These are phyloP conservation scores for Andrena cerasifolii DNA, from an alignment of 1,140 invertebrate species.

Conservation along the genomic window DNA sequence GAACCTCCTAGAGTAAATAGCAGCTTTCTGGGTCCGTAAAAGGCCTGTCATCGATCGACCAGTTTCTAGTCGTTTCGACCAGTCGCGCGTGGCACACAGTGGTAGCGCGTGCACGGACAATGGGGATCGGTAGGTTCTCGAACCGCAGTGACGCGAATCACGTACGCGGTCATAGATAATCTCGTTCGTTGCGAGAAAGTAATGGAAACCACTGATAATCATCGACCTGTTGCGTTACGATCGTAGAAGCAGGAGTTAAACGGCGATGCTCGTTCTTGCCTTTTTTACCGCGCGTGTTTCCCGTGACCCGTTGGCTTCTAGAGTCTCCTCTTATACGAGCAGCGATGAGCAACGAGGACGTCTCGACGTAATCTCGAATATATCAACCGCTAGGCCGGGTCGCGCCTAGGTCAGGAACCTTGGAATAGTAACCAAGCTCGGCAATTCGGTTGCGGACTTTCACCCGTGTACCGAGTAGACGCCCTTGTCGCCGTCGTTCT, in stretches of 20 bases:
- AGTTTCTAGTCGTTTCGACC: conserved; percentile 2
- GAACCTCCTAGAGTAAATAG: background rate
- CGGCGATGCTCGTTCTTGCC: background rate
- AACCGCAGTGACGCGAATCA: too few species aligned
- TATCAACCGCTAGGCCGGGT: conserved; percentile 20
- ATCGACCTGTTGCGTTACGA: background rate
- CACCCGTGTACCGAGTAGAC: conserved; percentile 53
- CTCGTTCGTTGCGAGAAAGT: background rate
- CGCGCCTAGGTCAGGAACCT: conserved; percentile 64
- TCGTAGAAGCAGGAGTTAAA: background rate
- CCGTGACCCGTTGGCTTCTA: too few species aligned
- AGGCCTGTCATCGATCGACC: background rate
- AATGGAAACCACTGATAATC: background rate
- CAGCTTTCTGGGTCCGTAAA: conserved; percentile 1
- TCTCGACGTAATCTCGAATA: background rate
- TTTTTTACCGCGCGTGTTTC: background rate
- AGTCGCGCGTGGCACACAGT: background rate
- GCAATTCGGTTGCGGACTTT: conserved; percentile 64
- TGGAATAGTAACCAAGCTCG: conserved; percentile 51
- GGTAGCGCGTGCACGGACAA: background rate
- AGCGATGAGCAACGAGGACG: background rate
- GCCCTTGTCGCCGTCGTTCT: conserved; percentile 60
- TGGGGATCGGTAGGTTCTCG: background rate
- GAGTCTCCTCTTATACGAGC: too few species aligned
- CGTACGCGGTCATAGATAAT: background rate